These are phyloP conservation scores for Ariopsis seemanni DNA, from an alignment of 2,113 vertebrate species.

Conservation along the genomic window DNA sequence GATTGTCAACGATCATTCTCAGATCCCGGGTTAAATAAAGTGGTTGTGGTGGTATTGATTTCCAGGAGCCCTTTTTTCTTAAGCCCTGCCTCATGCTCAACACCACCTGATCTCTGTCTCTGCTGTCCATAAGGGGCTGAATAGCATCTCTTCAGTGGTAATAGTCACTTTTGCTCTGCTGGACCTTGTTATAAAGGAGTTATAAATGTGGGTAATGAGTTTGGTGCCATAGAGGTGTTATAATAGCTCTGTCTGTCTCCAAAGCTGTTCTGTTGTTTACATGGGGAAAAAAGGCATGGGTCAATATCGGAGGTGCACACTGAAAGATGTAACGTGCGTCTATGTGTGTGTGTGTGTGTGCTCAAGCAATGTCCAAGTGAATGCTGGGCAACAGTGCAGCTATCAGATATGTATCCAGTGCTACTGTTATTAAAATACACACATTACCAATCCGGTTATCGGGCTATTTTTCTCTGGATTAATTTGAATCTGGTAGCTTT, in stretches of 20 bases:
- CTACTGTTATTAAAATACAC: slow-evolving; percentile 45
- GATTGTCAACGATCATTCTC: slow-evolving; percentile 16
- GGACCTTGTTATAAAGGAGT: slow-evolving; percentile 26
- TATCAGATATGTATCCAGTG: slow-evolving; percentile 51
- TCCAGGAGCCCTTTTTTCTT: slow-evolving; percentile 34
- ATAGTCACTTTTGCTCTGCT: slow-evolving; percentile 36
- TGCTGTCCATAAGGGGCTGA: slow-evolving; percentile 27
- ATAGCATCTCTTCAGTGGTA: slow-evolving; percentile 28
- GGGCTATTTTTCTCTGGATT: not conserved
- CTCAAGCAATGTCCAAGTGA: not conserved
- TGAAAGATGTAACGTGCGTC: slow-evolving; percentile 26
- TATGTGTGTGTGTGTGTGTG: slow-evolving; percentile 27
- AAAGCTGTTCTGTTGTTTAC: slow-evolving; percentile 59
- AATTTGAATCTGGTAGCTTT: not conserved
- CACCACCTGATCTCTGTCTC: slow-evolving; percentile 33
- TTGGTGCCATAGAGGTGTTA: slow-evolving; percentile 11
- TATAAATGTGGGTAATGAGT: slow-evolving; percentile 41
- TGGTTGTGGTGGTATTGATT: slow-evolving; percentile 46
- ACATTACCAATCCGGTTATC: not conserved
- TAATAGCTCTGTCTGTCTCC: slow-evolving; percentile 36
- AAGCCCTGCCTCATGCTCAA: slow-evolving; percentile 1
- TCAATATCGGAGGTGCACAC: slow-evolving; percentile 49
- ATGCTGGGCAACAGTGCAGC: slow-evolving; percentile 51
- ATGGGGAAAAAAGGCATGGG: slow-evolving; percentile 45
- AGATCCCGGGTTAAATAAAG: slow-evolving; percentile 11